Conservation (phyloP, 2,113 vertebrate species). For the Pagrus major region DNA sequence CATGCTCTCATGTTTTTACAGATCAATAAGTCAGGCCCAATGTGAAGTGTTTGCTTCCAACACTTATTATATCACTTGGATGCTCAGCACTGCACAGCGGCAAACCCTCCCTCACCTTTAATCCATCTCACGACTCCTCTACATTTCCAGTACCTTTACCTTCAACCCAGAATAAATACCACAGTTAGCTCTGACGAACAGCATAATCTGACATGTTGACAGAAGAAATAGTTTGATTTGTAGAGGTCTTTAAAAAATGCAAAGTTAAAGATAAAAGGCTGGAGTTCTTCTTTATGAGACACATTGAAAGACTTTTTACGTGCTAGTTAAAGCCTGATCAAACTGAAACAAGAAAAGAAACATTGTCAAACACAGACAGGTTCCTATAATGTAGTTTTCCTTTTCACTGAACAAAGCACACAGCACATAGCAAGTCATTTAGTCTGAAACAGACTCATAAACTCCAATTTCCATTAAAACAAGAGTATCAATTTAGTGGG, state of each 20-base stretch:
- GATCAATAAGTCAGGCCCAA: slow-evolving; percentile 69
- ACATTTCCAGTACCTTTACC: slow-evolving; percentile 13
- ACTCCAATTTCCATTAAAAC: slow-evolving; percentile 18
- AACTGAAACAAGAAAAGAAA: neutral
- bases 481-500: neutral
- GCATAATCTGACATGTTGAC: neutral
- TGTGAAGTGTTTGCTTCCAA: slow-evolving; percentile 61
- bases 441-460: neutral
- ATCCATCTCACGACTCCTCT: slow-evolving; percentile 46
- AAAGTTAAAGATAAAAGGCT: neutral
- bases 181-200: slow-evolving; percentile 7
- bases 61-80: slow-evolving; percentile 65
- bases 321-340: neutral
- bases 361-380: neutral
- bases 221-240: neutral
- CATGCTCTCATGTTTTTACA: slow-evolving; percentile 29
- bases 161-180: slow-evolving; percentile 33
- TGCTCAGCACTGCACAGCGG: slow-evolving; percentile 58
- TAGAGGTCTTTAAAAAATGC: neutral
- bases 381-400: slow-evolving; percentile 1
- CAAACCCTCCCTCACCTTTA: slow-evolving; percentile 57
- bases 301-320: neutral
- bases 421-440: neutral
- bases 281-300: neutral
- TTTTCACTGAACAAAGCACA: neutral